Conservation (phyloP, 2,888 invertebrate species). For the Eupelmus urozonus region DNA sequence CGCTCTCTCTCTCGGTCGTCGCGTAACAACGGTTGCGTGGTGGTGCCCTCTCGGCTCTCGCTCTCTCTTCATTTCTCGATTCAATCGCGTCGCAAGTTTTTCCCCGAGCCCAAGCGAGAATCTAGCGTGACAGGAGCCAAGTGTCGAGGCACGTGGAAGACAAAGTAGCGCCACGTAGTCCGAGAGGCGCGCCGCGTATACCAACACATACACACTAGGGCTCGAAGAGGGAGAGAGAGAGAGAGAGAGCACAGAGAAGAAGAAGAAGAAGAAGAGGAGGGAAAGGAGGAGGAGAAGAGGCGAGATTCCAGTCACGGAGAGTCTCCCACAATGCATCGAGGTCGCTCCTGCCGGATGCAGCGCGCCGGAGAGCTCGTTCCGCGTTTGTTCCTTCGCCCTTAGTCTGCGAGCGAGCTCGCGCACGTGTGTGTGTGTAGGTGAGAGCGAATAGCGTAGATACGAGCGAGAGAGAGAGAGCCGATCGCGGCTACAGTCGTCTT, state of each 20-base stretch:
- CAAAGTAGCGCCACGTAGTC: conserved; percentile 61
- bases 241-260: conserved; percentile 12
- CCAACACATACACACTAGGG: not conserved
- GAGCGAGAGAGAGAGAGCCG: conserved; percentile 47
- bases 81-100: conserved; percentile 28
- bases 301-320: conserved; percentile 74
- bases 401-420: not conserved
- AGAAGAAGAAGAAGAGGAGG: conserved; percentile 44
- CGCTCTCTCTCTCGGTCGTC: not conserved
- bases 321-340: conserved; percentile 73
- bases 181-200: not conserved
- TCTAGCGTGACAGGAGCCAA: conserved; percentile 52
- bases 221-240: not conserved
- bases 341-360: conserved; percentile 70
- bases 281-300: conserved; percentile 57
- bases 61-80: conserved; percentile 2
- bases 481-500: conserved; percentile 72
- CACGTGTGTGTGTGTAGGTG: not conserved
- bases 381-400: not conserved
- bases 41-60: too few relatives aligned
- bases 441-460: not conserved
- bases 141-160: conserved; percentile 57
- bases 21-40: not conserved
- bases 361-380: conserved; percentile 8
- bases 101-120: conserved; percentile 11